Conservation (phyloP, 2,888 invertebrate genomes). For the Ectropis crepuscularia region DNA sequence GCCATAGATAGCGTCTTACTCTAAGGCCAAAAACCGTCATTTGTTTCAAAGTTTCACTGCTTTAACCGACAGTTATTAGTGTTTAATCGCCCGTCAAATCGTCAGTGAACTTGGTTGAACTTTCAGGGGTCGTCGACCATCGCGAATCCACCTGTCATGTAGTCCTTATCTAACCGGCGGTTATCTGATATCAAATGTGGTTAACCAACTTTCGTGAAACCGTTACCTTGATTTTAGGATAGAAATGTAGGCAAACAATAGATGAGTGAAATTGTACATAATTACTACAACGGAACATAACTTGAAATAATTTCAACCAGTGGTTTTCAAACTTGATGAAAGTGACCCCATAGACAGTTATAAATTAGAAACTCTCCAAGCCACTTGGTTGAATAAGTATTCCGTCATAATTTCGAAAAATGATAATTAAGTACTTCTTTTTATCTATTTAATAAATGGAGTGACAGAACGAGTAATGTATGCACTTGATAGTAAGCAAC, state of each 20-base stretch:
- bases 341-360: too few species aligned
- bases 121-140: slow-evolving; percentile 30
- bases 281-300: background rate
- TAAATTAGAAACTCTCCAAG: too few species aligned
- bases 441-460: too few species aligned
- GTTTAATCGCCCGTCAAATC: slow-evolving; percentile 33
- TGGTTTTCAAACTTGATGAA: too few species aligned
- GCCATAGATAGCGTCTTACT: too few species aligned
- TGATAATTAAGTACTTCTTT: too few species aligned
- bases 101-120: slow-evolving; percentile 35
- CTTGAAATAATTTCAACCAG: background rate
- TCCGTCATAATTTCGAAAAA: too few species aligned
- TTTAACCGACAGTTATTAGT: slow-evolving; percentile 25
- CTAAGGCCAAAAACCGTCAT: background rate
- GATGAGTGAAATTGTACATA: slow-evolving; percentile 6
- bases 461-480: too few species aligned
- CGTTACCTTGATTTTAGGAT: slow-evolving; percentile 11
- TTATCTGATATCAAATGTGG: slow-evolving; percentile 29
- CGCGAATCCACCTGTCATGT: slow-evolving; percentile 37
- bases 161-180: slow-evolving; percentile 27
- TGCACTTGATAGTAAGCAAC: too few species aligned
- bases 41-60: slow-evolving; percentile 14
- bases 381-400: too few species aligned
- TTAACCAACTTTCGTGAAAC: slow-evolving; percentile 30
- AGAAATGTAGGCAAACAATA: slow-evolving; percentile 14